These are phyloP conservation scores for Scalopus aquaticus DNA, from an alignment of 2,113 vertebrate species.

Conservation along the genomic window DNA sequence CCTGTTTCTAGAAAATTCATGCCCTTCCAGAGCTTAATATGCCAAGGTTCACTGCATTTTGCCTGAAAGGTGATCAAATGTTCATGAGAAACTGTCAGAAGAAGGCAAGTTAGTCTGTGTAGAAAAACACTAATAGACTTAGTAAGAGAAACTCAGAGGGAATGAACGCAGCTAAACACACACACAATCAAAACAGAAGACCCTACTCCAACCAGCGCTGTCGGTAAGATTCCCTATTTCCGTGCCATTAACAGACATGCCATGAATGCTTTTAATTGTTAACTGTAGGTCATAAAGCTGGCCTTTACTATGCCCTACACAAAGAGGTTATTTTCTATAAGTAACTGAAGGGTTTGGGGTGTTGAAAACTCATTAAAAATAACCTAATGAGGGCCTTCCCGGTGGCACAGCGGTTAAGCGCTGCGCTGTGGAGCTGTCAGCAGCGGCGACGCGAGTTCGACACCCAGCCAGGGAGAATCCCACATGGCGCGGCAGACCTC, in stretches of 20 bases:
- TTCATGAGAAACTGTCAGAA: not conserved
- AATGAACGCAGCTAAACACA: not conserved
- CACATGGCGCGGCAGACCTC: too few species aligned
- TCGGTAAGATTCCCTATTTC: not conserved
- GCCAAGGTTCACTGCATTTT: not conserved
- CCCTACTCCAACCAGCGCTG: not conserved
- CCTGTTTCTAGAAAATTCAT: not conserved
- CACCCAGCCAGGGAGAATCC: too few species aligned
- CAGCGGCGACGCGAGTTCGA: too few species aligned
- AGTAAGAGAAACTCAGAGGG: not conserved
- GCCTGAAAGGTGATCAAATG: not conserved
- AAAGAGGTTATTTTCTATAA: not conserved
- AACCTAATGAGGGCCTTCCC: not conserved
- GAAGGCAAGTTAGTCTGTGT: not conserved
- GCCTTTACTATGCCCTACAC: not conserved
- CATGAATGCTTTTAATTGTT: not conserved
- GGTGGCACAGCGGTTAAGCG: too few species aligned
- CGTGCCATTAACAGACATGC: not conserved
- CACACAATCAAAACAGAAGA: not conserved
- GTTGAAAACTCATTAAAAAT: slow-evolving; percentile 19
- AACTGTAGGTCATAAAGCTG: not conserved
- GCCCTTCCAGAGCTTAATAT: not conserved
- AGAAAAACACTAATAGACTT: not conserved
- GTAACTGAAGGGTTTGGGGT: not conserved
- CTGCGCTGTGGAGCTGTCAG: too few species aligned